These are phyloP conservation scores for Lycocerus yunnanus DNA, from an alignment of 2,888 invertebrate genomes.

Conservation along the genomic window DNA sequence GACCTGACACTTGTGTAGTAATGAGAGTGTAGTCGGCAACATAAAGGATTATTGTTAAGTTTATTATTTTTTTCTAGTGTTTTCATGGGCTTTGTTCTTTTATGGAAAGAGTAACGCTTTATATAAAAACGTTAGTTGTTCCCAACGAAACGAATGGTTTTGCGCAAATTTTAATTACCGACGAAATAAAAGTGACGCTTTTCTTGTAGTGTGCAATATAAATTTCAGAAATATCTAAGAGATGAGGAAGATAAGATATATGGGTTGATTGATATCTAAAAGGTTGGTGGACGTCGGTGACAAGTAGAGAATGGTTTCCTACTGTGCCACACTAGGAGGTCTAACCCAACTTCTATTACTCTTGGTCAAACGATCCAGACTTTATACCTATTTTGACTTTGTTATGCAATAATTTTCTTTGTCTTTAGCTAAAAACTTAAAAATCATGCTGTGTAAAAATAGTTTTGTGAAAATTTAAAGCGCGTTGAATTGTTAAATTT, in stretches of 20 bases:
- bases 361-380: constrained; percentile 4
- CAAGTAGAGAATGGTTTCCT: constrained; percentile 21
- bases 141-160: not conserved
- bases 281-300: constrained; percentile 24
- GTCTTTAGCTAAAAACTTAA: constrained; percentile 18
- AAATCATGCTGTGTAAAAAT: constrained; percentile 8
- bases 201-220: not conserved
- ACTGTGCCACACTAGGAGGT: constrained; percentile 11
- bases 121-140: constrained; percentile 2
- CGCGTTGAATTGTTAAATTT: not conserved
- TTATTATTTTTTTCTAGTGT: constrained; percentile 31
- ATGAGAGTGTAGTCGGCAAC: constrained; percentile 37
- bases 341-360: constrained; percentile 19
- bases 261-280: constrained; percentile 21
- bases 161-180: not conserved
- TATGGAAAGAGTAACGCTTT: constrained; percentile 7
- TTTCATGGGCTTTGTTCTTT: constrained; percentile 11
- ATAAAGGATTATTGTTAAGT: constrained; percentile 35
- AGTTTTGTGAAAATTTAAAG: not conserved
- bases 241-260: constrained; percentile 9
- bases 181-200: not conserved
- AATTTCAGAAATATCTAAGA: not conserved
- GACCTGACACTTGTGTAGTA: constrained; percentile 38
- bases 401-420: constrained; percentile 4
- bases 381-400: constrained; percentile 8